Base-by-base conservation (phyloP, 2,797 vertebrate species). In the Myripristis jacobus region DNA sequence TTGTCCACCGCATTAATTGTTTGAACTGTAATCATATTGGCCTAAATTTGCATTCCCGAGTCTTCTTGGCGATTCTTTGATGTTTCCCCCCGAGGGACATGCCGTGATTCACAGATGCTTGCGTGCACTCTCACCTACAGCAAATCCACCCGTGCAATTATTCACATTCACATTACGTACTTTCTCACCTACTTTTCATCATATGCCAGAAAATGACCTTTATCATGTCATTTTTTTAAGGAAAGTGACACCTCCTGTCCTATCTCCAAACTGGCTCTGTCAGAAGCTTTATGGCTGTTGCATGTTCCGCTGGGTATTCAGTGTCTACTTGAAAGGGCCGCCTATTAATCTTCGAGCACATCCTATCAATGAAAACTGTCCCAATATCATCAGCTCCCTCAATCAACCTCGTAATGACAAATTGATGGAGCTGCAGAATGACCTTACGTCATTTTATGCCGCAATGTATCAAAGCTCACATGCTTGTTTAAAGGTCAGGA, bases 381-480 rank as follows among this genome's bases (percentile, higher is more conserved):
- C 85, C 70, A 70, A 47, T 81, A 88, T 70, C 84, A 84, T 83
- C 66, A 58, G 22, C 86, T 70, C 86, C 79, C 82, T 93, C 89
- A 78, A 81, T 93, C 84, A 91, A 53, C 80, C 75, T 74, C 90
- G 81, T 90, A 90, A 92, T 89, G 84, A 92, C 77, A 93, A 91
- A 92, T 82, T 54, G 89, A 86, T 82, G 73, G 77, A 84, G 77
- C 82, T 70, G 84, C 78, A 73, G 78, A 82, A 74, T 73, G 90
- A 89, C 84, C 89, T 88, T 41, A 78, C 44, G 51, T 89, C 82
- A 70, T 80, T 81, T 84, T 67, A 68, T 48, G 55, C 12, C 15
- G 44, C 50, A 22, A 44, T 47, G 55, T 74, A 62, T 78, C 16
- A 75, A 59, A 62, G 53, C 22, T 63, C 46, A 71, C 41, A 62